Base-by-base conservation (phyloP, 2,888 invertebrate genomes). In the Melanchra persicariae region DNA sequence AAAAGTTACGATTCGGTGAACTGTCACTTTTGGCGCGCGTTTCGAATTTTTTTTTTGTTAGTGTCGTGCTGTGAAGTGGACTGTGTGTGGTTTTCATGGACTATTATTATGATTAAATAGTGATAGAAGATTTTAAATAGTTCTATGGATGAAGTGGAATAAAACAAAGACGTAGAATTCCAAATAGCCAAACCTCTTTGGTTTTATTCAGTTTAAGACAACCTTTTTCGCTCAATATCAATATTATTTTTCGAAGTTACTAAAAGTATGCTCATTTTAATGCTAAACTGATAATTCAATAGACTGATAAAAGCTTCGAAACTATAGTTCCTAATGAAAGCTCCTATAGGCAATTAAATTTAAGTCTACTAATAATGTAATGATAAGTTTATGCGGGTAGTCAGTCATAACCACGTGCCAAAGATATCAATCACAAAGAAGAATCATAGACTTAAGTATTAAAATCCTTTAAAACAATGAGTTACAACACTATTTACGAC, bases 401-500 rank as follows among this genome's bases (percentile, higher is more conserved):
- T 58, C 40, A 26, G 9, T 7, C 12, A 24, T 40, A 40, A 15
- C 34, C n/a, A 1, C 8, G 22, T n/a, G 15, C 24, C 6, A 19
- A 24, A 45, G 2, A 57, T 52, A 55, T 12, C 34, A 59, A 43
- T 24, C 0, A 40, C 43, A 47, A 30, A 70, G 37, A 34, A 5
- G 40, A 26, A 45, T 26, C 8, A 12, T 12, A 15, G 0, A 15
- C 1, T 34, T 10, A n/a, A 6, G 3, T 7, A 49, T 1, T 4
- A 24, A 12, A n/a, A 15, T 8, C 4, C 0, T 8, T 4, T 43
- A 7, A 24, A 47, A 59, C 55, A 79, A 95, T 95, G 95, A 93
- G 89, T 83, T 95, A 93, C 85, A 91, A 89, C 85, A 87, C 89
- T 57, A 86, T 91, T 37, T 94, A 91, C 84, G 91, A 91, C 40